Percentiles rank a stretch among this genome's conserved stretches.
phyloP scores from a whole-genome alignment of 2,797 vertebrate species.

The Acipenser transmontanus region DNA sequence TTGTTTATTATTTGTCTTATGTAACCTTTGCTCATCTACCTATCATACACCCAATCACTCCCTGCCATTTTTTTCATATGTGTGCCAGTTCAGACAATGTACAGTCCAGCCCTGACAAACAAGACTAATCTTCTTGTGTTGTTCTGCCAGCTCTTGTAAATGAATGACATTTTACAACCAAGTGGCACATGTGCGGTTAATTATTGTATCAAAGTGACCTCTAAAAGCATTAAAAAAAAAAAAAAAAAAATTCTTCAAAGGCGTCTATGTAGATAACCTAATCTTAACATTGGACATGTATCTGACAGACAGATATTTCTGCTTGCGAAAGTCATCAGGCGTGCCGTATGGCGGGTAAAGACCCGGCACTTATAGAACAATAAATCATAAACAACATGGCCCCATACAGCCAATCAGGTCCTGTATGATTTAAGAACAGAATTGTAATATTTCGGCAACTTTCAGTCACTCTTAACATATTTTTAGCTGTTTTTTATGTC shows the following conservation, averaged over 20 bases:
- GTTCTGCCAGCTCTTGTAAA: conserved; percentile 30
- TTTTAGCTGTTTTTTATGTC: no score
- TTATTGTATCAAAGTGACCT: conserved; percentile 33
- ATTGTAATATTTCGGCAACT: no score
- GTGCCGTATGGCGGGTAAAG: conserved; percentile 6
- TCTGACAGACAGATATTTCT: conserved; percentile 21
- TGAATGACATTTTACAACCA: conserved; percentile 38
- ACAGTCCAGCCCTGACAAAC: neutral
- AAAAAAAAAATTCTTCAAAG: conserved; percentile 30
- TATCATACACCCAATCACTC: no score
- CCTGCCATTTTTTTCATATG: no score
- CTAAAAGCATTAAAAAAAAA: conserved; percentile 31
- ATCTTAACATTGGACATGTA: conserved; percentile 31
- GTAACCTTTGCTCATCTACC: no score
- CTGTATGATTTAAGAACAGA: no score
- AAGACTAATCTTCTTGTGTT: neutral
- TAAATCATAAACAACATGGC: no score
- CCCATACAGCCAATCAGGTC: no score
- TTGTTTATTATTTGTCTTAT: no score
- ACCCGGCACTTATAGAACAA: no score
- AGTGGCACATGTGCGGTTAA: conserved; percentile 33
- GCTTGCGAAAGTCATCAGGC: conserved; percentile 12
- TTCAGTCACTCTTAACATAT: no score
- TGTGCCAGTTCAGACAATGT: neutral
- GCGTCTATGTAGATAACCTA: conserved; percentile 39